Evolutionary conservation across 2,113 vertebrate genomes (phyloP), one percentile per base, ranked within the genome.

Genomic region (Sorex araneus): DNA sequence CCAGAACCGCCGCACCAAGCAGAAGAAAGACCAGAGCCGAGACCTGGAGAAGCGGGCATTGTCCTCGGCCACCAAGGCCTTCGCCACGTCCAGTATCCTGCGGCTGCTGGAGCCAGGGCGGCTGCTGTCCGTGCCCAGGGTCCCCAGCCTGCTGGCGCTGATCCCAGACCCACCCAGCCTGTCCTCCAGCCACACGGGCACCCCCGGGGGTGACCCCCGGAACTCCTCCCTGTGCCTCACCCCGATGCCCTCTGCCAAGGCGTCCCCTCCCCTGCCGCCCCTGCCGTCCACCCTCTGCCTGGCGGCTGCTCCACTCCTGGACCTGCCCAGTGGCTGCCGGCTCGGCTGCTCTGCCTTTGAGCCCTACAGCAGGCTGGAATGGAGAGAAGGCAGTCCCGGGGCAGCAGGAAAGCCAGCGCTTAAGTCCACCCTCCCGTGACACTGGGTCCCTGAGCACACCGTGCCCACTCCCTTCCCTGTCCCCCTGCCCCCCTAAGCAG

Each of bases 1-100:
- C 97, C 99, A 99, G 97, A 99, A 99, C 96, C 98, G 99, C 3
- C 98, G 99, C 89, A 99, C 99, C 95, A 99, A 99, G 95, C 99
- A 99, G 98, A 99, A 99, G 97, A 99, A 99, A 95, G 99, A 99
- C 97, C 99, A 99, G 97, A 99, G 98, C 97, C 98, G 98, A 97
- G 99, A 99, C 96, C 98, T 98, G 3, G 99, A 99, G 97, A 99
- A 99, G 92, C 98, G 97, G 34, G 97, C 98, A 2, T 97, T 98
- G 3, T 92, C 98, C 94, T 97, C 97, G 0, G 87, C 97, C 36
- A 99, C 99, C 0, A 98, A 99, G 95, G 99, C 99, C 13, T 97
- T 99, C 50, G 98, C 99, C 94, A 99, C 99, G 40, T 99, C 99
- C 96, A 99, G 98, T 98, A 98, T 99, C 97, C 98, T 99, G 92